Evolutionary conservation across 2,113 vertebrate species (phyloP).

Genomic region (Actenoides hombroni): DNA sequence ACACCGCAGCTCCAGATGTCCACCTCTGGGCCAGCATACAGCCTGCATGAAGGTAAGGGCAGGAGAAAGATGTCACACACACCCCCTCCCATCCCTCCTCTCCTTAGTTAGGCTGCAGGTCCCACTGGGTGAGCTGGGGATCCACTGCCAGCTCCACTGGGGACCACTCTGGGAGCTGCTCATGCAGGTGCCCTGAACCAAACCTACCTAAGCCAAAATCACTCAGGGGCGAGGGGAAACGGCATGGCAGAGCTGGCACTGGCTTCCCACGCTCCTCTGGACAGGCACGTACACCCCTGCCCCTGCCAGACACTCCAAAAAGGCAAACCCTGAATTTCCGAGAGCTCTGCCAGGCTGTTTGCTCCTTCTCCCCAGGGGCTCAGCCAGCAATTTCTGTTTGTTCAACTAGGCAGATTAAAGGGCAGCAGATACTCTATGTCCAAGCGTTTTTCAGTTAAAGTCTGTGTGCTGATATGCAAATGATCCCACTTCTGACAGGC

Average conservation of each 20-base stretch:
- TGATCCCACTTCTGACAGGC: background rate
- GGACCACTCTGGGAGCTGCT: background rate
- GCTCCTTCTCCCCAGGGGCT: background rate
- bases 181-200: rapidly evolving
- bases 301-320: background rate
- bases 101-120: background rate
- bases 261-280: background rate
- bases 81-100: rapidly evolving
- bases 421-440: background rate
- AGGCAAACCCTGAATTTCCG: background rate
- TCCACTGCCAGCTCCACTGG: background rate
- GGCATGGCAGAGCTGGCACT: background rate
- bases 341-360: background rate
- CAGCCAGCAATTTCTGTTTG: background rate
- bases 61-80: background rate
- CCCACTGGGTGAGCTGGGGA: background rate
- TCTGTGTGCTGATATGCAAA: background rate
- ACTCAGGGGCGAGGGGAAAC: background rate
- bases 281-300: rapidly evolving
- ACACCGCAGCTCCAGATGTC: slow-evolving; percentile 99
- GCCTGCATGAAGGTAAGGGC: slow-evolving; percentile 64
- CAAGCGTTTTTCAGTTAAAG: background rate
- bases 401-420: background rate
- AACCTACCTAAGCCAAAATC: background rate
- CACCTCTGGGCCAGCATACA: slow-evolving; percentile 96